Evolutionary conservation across 2,888 invertebrate species (phyloP).

Genomic region (Orthosia gothica): DNA sequence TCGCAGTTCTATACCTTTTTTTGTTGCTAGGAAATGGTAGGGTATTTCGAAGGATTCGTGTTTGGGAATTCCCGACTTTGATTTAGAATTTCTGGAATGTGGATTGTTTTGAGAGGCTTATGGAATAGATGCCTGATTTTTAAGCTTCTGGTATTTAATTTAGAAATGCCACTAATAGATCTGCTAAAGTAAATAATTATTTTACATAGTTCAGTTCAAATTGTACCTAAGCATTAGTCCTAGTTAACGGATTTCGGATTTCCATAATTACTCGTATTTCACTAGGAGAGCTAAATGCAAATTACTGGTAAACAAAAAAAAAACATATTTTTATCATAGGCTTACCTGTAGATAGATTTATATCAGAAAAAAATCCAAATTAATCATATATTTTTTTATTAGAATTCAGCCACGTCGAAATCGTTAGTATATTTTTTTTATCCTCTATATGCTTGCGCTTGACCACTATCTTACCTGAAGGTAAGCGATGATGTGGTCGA

Average conservation of each 20-base stretch:
- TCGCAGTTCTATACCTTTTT: slow-evolving; percentile 30
- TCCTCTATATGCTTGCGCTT: too few species aligned
- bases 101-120: background rate
- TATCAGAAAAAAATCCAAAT: background rate
- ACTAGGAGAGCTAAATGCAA: background rate
- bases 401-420: too few species aligned
- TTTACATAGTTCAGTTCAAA: background rate
- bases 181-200: background rate
- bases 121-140: background rate
- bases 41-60: slow-evolving; percentile 16
- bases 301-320: background rate
- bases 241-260: background rate
- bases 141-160: too few species aligned
- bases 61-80: slow-evolving; percentile 28
- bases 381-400: too few species aligned
- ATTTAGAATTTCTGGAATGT: slow-evolving; percentile 10
- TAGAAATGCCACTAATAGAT: background rate
- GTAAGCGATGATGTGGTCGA: too few species aligned
- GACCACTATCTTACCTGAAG: too few species aligned
- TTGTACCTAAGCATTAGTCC: background rate
- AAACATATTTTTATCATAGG: background rate
- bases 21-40: background rate
- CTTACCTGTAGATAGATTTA: background rate
- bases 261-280: background rate
- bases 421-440: too few species aligned